These are phyloP conservation scores for Neopipo cinnamomea DNA, from an alignment of 2,113 vertebrate species.

Conservation along the genomic window DNA sequence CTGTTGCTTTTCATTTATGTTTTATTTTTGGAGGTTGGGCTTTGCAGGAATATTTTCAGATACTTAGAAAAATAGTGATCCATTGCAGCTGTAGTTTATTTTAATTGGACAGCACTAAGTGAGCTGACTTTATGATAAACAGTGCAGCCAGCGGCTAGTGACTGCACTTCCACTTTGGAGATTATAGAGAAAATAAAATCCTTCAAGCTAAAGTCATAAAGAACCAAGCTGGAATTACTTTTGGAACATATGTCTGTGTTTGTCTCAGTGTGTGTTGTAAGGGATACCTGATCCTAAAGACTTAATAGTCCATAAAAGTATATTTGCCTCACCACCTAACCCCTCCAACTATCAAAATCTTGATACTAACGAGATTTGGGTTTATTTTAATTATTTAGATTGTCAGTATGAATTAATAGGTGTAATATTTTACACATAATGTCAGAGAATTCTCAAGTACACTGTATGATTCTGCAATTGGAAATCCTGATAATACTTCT, in stretches of 20 bases:
- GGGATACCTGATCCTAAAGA: neutral
- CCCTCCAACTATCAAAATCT: neutral
- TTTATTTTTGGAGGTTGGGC: neutral
- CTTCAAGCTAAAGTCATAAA: constrained; percentile 7
- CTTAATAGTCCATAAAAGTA: neutral
- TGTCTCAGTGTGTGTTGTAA: neutral
- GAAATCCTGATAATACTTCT: constrained; percentile 15
- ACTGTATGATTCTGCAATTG: neutral
- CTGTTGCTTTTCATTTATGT: constrained; percentile 45
- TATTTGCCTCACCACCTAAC: neutral
- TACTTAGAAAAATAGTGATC: constrained; percentile 46
- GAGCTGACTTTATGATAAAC: constrained; percentile 31
- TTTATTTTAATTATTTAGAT: constrained; percentile 30
- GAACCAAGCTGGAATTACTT: neutral
- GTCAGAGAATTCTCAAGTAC: neutral
- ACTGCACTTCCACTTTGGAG: constrained; percentile 31
- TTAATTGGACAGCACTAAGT: constrained; percentile 42
- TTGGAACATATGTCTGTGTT: neutral
- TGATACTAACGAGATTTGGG: neutral
- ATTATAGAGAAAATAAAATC: constrained; percentile 31
- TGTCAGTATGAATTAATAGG: constrained; percentile 9
- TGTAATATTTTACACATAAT: neutral
- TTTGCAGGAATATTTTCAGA: constrained; percentile 1
- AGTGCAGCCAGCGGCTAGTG: neutral
- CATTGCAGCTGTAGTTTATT: constrained; percentile 29